Percentiles rank a stretch among this genome's conserved stretches.
Conservation (phyloP, 2,113 vertebrate species). For the Salvelinus fontinalis region DNA sequence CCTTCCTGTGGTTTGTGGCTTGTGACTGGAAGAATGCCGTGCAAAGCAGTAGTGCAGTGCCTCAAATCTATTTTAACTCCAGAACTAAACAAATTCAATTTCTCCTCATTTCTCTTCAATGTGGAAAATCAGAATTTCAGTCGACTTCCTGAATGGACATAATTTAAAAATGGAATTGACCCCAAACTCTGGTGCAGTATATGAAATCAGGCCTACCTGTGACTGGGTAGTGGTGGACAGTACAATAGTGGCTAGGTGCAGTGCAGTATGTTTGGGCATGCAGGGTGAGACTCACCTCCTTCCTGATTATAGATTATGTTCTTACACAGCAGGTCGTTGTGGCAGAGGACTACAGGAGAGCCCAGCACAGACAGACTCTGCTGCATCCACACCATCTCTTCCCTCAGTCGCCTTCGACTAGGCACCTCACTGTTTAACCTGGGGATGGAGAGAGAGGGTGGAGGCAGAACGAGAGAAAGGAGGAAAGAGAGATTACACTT, state of each 20-base stretch:
- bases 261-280: constrained; percentile 3
- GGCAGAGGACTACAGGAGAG: constrained; percentile 96
- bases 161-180: constrained; percentile 38
- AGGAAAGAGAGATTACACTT: not conserved
- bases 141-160: constrained; percentile 5
- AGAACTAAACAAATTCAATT: too few relatives aligned
- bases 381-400: constrained; percentile 94
- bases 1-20: not conserved
- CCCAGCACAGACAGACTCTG: constrained; percentile 87
- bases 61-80: too few relatives aligned
- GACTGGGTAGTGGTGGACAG: not conserved
- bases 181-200: not conserved
- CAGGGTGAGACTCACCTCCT: constrained; percentile 81
- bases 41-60: not conserved
- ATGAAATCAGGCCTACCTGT: constrained; percentile 51
- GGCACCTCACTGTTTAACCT: constrained; percentile 89
- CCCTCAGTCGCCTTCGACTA: constrained; percentile 79
- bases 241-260: not conserved
- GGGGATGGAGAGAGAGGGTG: constrained; percentile 15
- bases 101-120: too few relatives aligned
- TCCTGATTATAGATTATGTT: constrained; percentile 97
- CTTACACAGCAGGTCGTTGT: constrained; percentile 98
- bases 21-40: not conserved
- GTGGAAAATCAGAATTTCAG: too few relatives aligned
- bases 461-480: not conserved